Base-by-base conservation (phyloP, 1,140 invertebrate species). In the Brachionus paranguensis region DNA sequence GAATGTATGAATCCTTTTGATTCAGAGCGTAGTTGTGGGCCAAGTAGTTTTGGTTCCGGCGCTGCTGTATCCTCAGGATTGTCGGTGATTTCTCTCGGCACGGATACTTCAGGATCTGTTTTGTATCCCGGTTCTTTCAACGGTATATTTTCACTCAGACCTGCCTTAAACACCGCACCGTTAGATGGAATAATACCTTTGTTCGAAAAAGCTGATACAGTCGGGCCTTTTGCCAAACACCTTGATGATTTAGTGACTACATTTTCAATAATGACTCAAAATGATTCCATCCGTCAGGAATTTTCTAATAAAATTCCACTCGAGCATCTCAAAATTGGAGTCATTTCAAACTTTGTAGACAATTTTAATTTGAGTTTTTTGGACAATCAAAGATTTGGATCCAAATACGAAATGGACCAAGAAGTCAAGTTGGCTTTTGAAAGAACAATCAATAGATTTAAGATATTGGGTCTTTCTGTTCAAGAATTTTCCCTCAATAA, bases 1-100 rank as follows among this genome's bases (percentile, higher is more conserved):
- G 17, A 60, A 29, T 81, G 78, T n/a, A 37, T 41, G 27, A 81
- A 81, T 17, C 78, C 78, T 20, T 81, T 29, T 68, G 60, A 81
- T 45, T 12, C 14, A 29, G 50, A 68, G 37, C 17, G 60, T 24
- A 29, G 17, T 11, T 81, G 78, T 68, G 47, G 78, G 10, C 29
- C 78, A 24, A 41, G 29, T 64, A 81, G 78, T 45, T 29, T 45
- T 24, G 78, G 78, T 6, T 60, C 60, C 12, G 78, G 50, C 11
- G 78, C 78, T 29, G 20, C 6, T 45, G 20, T 81, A 20, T 24
- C 78, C 11, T 60, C 53, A n/a, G 78, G 33, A 17, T 43, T 81
- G 37, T n/a, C 29, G 5, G 24, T 81, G 4, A 60, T 81, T 45
- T n/a, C 20, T 68, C 11, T 81, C 2, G 78, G 78, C 1, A 81